Percentiles rank a stretch among this genome's conserved stretches.
phyloP scores from a whole-genome alignment of 2,888 invertebrate genomes.

The Yponomeuta cagnagella region DNA sequence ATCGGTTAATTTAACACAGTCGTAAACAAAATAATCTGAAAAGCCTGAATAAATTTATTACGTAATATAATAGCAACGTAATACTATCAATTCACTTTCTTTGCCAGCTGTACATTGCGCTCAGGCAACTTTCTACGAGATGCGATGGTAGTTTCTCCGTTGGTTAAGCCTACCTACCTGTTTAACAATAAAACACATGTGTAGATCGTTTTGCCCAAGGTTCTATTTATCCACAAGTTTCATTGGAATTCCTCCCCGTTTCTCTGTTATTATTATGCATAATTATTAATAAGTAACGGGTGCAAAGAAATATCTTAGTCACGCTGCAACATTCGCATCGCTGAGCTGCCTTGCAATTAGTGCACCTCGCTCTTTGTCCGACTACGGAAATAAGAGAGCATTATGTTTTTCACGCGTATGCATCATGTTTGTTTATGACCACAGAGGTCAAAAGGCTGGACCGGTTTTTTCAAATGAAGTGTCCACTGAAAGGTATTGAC shows the following conservation, averaged over 20 bases:
- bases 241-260: not conserved
- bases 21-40: too few species aligned
- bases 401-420: too few species aligned
- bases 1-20: too few species aligned
- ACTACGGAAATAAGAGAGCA: too few species aligned
- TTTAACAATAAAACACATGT: slow-evolving; percentile 6
- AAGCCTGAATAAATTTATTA: too few species aligned
- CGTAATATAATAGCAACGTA: too few species aligned
- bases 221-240: not conserved
- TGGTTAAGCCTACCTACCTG: not conserved
- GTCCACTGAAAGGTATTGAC: too few species aligned
- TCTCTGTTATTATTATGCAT: not conserved
- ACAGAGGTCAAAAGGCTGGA: too few species aligned
- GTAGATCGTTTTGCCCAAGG: not conserved
- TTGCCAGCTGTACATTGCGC: slow-evolving; percentile 23
- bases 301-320: not conserved
- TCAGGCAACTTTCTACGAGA: slow-evolving; percentile 52
- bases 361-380: not conserved
- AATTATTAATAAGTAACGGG: not conserved
- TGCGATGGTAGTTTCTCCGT: slow-evolving; percentile 36
- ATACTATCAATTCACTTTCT: not conserved
- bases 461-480: too few species aligned
- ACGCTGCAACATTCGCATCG: not conserved
- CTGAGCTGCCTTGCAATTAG: not conserved
- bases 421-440: too few species aligned